Percentiles rank a stretch among this genome's conserved stretches.
Evolutionary conservation across 2,797 vertebrate species (phyloP).

Genomic region (Phalloptychus januarius): DNA sequence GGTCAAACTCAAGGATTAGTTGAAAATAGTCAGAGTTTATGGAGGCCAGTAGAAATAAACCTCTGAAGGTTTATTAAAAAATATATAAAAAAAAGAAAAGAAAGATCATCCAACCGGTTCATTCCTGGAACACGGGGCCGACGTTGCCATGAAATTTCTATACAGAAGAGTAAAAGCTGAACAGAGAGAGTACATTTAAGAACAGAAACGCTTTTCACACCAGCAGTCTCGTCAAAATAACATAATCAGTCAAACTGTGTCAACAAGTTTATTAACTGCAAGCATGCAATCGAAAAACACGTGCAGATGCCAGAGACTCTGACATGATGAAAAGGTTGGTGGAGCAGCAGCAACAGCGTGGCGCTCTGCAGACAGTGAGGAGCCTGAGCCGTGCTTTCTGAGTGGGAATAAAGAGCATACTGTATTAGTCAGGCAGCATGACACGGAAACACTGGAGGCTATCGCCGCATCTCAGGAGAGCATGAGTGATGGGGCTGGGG

Average conservation of each 20-base stretch:
- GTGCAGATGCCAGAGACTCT: conserved; percentile 25
- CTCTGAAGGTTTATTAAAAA: neutral
- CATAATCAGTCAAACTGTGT: neutral
- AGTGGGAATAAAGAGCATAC: conserved; percentile 66
- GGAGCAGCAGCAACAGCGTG: conserved; percentile 54
- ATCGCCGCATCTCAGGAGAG: conserved; percentile 39
- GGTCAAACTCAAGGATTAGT: neutral
- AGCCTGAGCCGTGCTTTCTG: conserved; percentile 38
- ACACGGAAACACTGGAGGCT: conserved; percentile 70
- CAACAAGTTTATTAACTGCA: neutral
- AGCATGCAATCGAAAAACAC: conserved; percentile 9
- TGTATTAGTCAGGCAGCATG: conserved; percentile 75
- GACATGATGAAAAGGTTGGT: conserved; percentile 57
- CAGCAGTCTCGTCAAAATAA: neutral
- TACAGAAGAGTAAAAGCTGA: neutral
- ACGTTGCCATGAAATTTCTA: neutral
- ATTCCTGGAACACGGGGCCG: neutral
- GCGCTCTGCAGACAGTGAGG: conserved; percentile 54
- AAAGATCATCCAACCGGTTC: neutral
- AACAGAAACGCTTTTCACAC: neutral
- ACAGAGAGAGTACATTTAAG: neutral
- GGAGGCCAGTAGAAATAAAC: neutral
- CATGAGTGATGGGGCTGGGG: conserved; percentile 33
- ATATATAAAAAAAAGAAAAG: neutral
- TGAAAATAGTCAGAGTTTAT: neutral